Evolutionary conservation across 37 sponge, comb jelly and placozoan species (phyloP).

Genomic region (Geodia barretti): DNA sequence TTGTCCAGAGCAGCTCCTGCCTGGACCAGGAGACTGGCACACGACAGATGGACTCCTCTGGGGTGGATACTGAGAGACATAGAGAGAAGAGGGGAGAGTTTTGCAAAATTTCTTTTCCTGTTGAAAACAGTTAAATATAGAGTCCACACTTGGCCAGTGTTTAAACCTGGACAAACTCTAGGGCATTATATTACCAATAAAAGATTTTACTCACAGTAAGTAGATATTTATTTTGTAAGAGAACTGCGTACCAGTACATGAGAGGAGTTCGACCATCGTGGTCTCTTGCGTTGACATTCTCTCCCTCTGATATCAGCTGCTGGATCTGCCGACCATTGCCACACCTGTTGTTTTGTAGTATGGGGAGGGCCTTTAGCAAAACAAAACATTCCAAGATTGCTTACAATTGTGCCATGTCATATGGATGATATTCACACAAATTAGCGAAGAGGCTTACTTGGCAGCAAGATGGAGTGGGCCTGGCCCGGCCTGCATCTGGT

Average conservation of each 20-base stretch:
- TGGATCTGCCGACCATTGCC: constrained; percentile 63
- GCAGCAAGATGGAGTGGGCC: constrained; percentile 65
- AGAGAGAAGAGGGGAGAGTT: not conserved
- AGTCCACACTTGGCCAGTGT: too few species aligned
- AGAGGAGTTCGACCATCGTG: constrained; percentile 78
- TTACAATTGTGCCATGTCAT: too few species aligned
- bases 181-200: too few species aligned
- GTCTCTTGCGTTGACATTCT: constrained; percentile 72
- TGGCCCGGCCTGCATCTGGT: constrained; percentile 21
- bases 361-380: not conserved
- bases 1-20: constrained; percentile 71
- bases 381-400: not conserved
- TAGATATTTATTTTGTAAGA: too few species aligned
- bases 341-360: constrained; percentile 18
- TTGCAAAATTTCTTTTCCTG: too few species aligned
- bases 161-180: too few species aligned
- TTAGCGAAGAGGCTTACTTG: constrained; percentile 12
- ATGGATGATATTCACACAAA: too few species aligned
- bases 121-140: too few species aligned
- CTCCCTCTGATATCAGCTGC: constrained; percentile 44
- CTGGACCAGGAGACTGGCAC: constrained; percentile 77
- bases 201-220: too few species aligned
- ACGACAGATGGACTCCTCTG: constrained; percentile 66
- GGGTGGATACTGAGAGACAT: constrained; percentile 8
- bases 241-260: constrained; percentile 87